Percentiles rank a stretch among this genome's conserved stretches.
Evolutionary conservation across 2,797 vertebrate species (phyloP).

Genomic region (Falco naumanni): DNA sequence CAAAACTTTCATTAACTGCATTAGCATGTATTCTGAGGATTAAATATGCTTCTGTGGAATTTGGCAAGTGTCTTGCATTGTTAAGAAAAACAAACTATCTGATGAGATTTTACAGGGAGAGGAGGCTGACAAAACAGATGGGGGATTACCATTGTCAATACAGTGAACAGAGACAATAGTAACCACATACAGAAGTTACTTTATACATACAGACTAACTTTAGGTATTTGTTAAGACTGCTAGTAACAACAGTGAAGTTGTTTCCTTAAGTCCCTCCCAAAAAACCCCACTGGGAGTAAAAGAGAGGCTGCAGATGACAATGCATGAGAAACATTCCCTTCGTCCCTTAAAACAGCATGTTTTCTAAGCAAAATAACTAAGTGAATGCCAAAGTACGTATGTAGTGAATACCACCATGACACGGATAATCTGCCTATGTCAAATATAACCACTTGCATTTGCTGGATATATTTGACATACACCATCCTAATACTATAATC

Average conservation of each 20-base stretch:
- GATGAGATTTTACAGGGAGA: background rate
- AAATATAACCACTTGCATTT: background rate
- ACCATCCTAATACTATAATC: background rate
- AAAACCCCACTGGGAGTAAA: background rate
- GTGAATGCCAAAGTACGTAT: background rate
- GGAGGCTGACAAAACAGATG: background rate
- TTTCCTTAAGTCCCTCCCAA: background rate
- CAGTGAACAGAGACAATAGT: background rate
- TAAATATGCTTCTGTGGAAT: background rate
- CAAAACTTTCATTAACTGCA: background rate
- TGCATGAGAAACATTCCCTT: background rate
- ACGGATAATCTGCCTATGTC: background rate
- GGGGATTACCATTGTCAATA: background rate
- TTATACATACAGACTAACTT: background rate
- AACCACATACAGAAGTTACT: background rate
- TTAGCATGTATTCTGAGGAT: background rate
- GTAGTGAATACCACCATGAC: background rate
- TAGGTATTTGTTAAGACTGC: background rate
- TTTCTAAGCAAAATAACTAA: background rate
- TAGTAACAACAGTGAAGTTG: background rate
- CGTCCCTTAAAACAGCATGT: background rate
- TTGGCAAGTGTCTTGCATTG: background rate
- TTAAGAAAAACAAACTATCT: background rate
- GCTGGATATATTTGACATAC: background rate
- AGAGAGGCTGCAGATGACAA: background rate